These are phyloP conservation scores for Momotus momota DNA, from an alignment of 2,797 vertebrate genomes.

Conservation along the genomic window DNA sequence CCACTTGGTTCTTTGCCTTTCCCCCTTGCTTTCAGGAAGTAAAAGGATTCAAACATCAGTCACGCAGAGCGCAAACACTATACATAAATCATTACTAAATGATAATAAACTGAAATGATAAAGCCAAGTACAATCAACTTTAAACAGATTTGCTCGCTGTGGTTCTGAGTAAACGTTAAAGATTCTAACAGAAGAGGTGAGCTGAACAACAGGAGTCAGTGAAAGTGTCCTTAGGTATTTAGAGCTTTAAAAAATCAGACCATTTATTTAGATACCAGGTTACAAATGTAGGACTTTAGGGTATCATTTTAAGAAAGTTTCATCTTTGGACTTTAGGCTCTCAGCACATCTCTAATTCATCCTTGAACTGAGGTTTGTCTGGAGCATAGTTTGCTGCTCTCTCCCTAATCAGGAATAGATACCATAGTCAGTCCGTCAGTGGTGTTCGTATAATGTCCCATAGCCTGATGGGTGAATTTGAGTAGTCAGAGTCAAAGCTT, in stretches of 20 bases:
- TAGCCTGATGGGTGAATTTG: not conserved
- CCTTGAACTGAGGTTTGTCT: not conserved
- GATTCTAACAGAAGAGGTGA: not conserved
- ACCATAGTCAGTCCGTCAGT: not conserved
- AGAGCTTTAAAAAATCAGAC: not conserved
- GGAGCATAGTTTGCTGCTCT: not conserved
- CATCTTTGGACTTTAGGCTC: not conserved
- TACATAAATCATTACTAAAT: not conserved
- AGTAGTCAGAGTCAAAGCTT: not conserved
- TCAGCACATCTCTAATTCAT: not conserved
- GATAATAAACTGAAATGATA: not conserved
- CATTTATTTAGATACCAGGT: not conserved
- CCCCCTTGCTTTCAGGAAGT: not conserved
- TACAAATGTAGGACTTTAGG: not conserved
- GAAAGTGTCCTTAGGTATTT: not conserved
- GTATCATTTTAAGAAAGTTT: not conserved
- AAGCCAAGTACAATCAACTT: not conserved
- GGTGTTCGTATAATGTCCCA: accelerated
- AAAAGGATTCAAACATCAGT: not conserved
- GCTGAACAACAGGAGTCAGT: not conserved
- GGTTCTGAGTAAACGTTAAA: not conserved
- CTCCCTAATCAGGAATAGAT: not conserved
- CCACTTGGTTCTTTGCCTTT: not conserved
- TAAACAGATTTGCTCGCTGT: not conserved
- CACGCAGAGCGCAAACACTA: not conserved